Evolutionary conservation across 2,888 invertebrate species (phyloP), one percentile per base, ranked within the genome.

Genomic region (Drosophila percnosoma): DNA sequence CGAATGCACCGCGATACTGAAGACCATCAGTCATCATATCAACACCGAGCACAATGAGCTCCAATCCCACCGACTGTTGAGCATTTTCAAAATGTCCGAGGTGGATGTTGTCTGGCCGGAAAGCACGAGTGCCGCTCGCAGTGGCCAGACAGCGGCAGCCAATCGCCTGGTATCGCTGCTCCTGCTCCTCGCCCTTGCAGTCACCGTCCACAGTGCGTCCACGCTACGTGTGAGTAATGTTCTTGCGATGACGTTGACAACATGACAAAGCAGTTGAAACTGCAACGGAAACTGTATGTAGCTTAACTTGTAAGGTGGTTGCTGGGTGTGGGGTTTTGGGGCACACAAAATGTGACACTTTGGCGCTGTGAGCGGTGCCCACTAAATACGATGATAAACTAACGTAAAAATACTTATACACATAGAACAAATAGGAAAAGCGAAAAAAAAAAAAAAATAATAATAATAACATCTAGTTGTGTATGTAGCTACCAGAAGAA

Each of bases 81-180:
- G 98, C 83, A 97, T 98, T 93, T 97, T 98, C 94, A 98, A 98
- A 94, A 97, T 98, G 94, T 97, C 97, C 62, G 97, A 97, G 94
- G 97, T 98, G 62, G 97, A 97, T 93, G 96, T 97, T 60, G 96
- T 97, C 79, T 96, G 97, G 93, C 96, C 97, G 57, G 93, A 93
- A 81, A 92, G 86, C 66, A 92, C 91, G 81, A 91, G 90, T 72
- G 91, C 86, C 55, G 83, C 87, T 55, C 86, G 77, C 15, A 91
- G 89, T 74, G 83, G 79, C 40, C 82, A 88, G 77, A 69, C 74
- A 57, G 68, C 57, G 58, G 68, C 60, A 57, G 73, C 72, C 76
- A 73, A 49, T 33, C 75, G 67, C 10, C 61, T 89, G 55, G 53
- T 83, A 38, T 68, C 73, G 48, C 70, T 83, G 57, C 48, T 78